Evolutionary conservation across 64 coral and sea anemone species (phyloP), one percentile per base, ranked within the genome.

Genomic region (Platygyra sinensis): DNA sequence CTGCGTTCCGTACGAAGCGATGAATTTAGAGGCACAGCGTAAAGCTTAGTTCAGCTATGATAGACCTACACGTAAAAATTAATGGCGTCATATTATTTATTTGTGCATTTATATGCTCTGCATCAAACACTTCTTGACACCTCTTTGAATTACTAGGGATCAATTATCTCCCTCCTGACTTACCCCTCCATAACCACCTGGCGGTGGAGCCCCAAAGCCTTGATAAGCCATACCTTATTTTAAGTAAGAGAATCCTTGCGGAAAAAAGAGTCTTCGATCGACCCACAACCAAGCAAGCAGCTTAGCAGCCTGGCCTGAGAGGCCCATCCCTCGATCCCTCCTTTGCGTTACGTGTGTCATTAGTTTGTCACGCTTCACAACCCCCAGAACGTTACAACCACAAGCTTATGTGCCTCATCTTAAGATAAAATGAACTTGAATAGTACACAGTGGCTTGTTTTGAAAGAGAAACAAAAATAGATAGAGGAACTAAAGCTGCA

Each of bases 141-240:
- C 62, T 62, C 5, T 65, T 22, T 7, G 62, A 65, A 20, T 18
- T 42, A 19, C 80, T 8, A n/a, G 57, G 0, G 62, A 6, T 16
- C 60, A 20, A 30, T 62, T 22, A 73, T 31, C 65, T 80, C 42
- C 22, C 85, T 82, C 27, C 86, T 82, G 60, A 95, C 94, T 95
- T 95, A 95, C 94, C 94, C 94, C 94, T 60, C 89, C 88, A 95
- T 91, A 95, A 81, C 93, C 93, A 87, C 93, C 93, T 32, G 93
- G 88, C 15, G 89, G 93, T 87, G 93, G 89, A 92, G 89, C 94
- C 63, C 94, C 94, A 89, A 85, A 95, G 75, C 94, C 94, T 85
- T 85, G 89, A 72, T 95, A 95, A 82, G 94, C 94, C 94, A 95
- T 95, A 92, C 93, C 89, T 93, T 93, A 36, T 39, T n/a, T 75